These are phyloP conservation scores for Chiloscyllium punctatum DNA, from an alignment of 2,797 vertebrate genomes.

Conservation along the genomic window DNA sequence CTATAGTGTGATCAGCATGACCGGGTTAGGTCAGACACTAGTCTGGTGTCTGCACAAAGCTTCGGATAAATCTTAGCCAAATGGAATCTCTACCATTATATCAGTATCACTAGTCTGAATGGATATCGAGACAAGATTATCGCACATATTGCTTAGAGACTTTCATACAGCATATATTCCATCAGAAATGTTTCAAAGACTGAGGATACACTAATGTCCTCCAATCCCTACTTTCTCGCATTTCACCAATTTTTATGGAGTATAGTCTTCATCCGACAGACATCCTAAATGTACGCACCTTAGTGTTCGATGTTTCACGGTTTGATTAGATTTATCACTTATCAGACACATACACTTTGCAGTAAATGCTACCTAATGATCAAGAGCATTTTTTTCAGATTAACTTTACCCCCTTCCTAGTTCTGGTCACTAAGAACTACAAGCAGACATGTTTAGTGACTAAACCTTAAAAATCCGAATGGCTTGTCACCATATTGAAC, in stretches of 20 bases:
- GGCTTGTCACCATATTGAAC: not conserved
- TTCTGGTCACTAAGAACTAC: not conserved
- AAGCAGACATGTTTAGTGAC: not conserved
- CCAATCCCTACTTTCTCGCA: not conserved
- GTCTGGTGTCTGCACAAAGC: slow-evolving; percentile 91
- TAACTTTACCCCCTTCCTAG: not conserved
- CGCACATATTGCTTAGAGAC: not conserved
- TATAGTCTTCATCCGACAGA: not conserved
- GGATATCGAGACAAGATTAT: not conserved
- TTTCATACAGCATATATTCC: not conserved
- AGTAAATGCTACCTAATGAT: not conserved
- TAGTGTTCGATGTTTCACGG: too few relatives aligned
- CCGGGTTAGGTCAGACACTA: slow-evolving; percentile 88
- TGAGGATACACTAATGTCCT: not conserved
- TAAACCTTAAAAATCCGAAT: not conserved
- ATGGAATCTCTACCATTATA: not conserved
- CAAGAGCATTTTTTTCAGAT: not conserved
- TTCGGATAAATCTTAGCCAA: not conserved
- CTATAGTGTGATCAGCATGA: slow-evolving; percentile 83
- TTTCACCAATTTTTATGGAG: not conserved
- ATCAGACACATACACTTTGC: not conserved
- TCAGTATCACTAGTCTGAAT: not conserved
- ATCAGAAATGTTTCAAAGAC: not conserved
- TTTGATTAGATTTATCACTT: not conserved
- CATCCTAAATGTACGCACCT: not conserved